These are phyloP conservation scores for Pygmarrhopalites habei DNA, from an alignment of 1,140 invertebrate species.

Conservation along the genomic window DNA sequence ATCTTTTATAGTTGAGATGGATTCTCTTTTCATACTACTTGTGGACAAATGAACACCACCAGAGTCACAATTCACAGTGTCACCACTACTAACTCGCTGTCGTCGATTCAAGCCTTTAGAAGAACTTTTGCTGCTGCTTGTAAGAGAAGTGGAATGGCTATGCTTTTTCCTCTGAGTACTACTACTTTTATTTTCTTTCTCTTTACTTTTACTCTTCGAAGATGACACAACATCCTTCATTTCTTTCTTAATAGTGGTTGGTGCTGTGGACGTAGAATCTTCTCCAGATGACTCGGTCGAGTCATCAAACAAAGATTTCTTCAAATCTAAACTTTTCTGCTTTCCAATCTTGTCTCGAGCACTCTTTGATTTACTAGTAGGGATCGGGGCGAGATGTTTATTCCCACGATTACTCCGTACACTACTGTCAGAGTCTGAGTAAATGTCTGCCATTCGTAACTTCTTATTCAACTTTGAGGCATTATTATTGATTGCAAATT, in stretches of 20 bases:
- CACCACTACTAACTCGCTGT: conserved; percentile 40
- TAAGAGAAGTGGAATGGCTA: conserved; percentile 13
- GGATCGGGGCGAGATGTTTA: not conserved
- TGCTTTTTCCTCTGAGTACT: conserved; percentile 19
- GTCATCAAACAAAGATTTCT: conserved; percentile 34
- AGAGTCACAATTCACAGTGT: conserved; percentile 23
- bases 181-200: conserved; percentile 17
- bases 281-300: conserved; percentile 31
- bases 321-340: conserved; percentile 30
- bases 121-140: conserved; percentile 17
- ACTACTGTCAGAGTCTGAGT: conserved; percentile 35
- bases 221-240: conserved; percentile 34
- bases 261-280: conserved; percentile 40
- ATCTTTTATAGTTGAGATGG: conserved; percentile 23
- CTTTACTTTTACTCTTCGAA: conserved; percentile 36
- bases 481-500: not conserved
- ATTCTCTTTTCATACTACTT: conserved; percentile 20
- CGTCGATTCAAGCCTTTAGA: conserved; percentile 16
- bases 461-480: conserved; percentile 14
- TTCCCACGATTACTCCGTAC: conserved; percentile 7
- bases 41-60: not conserved
- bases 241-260: conserved; percentile 16
- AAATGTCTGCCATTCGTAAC: conserved; percentile 21
- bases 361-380: not conserved
- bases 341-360: conserved; percentile 27